phyloP scores from a whole-genome alignment of 1,140 invertebrate genomes.

The Trichogramma pretiosum region DNA sequence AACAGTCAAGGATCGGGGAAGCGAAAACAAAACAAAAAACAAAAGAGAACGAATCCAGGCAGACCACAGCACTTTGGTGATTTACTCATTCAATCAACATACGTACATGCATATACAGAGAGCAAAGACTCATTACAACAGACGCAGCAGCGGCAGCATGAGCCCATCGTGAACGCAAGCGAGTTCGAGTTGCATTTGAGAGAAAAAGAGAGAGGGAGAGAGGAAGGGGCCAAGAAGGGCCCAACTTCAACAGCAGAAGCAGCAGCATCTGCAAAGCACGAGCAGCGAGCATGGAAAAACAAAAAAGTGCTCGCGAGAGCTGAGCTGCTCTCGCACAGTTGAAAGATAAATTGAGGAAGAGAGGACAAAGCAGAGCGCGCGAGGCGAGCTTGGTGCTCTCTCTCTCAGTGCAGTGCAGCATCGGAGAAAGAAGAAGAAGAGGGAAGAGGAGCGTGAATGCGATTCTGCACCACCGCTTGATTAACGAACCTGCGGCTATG shows the following conservation, averaged over 20 bases:
- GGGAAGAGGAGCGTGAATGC: too few relatives aligned
- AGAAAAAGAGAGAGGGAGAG: background rate
- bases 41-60: too few relatives aligned
- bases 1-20: too few relatives aligned
- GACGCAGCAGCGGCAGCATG: background rate
- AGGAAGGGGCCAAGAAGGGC: background rate
- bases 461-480: conserved; percentile 4
- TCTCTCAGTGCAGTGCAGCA: conserved; percentile 8
- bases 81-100: conserved; percentile 19
- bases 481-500: conserved; percentile 11
- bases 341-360: conserved; percentile 13
- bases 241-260: background rate
- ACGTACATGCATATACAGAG: too few relatives aligned
- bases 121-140: conserved; percentile 14
- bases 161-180: background rate
- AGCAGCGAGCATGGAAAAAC: too few relatives aligned
- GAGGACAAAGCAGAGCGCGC: too few relatives aligned
- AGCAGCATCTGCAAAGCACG: too few relatives aligned
- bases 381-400: too few relatives aligned
- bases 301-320: too few relatives aligned
- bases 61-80: too few relatives aligned
- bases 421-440: background rate
- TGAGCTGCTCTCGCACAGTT: too few relatives aligned
- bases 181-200: background rate
- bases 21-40: too few relatives aligned